phyloP scores from a whole-genome alignment of 2,113 vertebrate genomes.

The Myocastor coypus region DNA sequence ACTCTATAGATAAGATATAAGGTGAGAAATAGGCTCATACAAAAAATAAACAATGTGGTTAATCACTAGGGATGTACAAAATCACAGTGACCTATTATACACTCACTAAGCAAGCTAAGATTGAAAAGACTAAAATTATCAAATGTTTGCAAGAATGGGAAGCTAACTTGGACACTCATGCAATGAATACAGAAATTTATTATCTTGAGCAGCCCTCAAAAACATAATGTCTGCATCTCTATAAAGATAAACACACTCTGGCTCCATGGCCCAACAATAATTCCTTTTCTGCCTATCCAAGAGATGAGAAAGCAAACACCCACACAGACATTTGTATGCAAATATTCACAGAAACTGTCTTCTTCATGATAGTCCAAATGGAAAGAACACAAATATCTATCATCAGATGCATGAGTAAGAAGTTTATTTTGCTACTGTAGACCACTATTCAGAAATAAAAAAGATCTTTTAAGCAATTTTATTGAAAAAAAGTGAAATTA shows the following conservation, averaged over 20 bases:
- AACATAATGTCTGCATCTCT: neutral
- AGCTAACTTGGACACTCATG: neutral
- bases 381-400: neutral
- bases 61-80: constrained; percentile 25
- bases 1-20: neutral
- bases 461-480: neutral
- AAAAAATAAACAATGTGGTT: neutral
- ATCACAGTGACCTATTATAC: neutral
- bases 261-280: neutral
- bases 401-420: neutral
- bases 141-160: neutral
- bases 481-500: neutral
- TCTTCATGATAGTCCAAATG: constrained; percentile 20
- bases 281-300: neutral
- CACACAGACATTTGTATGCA: neutral
- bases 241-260: neutral
- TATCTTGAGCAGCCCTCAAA: neutral
- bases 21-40: neutral
- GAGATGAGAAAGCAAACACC: constrained; percentile 19
- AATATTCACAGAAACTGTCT: neutral
- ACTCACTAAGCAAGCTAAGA: neutral
- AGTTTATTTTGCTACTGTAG: neutral
- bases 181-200: neutral
- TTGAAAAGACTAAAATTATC: neutral
- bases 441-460: neutral